Evolutionary conservation across 1,140 invertebrate species (phyloP).

Genomic region (Nasonia giraulti): DNA sequence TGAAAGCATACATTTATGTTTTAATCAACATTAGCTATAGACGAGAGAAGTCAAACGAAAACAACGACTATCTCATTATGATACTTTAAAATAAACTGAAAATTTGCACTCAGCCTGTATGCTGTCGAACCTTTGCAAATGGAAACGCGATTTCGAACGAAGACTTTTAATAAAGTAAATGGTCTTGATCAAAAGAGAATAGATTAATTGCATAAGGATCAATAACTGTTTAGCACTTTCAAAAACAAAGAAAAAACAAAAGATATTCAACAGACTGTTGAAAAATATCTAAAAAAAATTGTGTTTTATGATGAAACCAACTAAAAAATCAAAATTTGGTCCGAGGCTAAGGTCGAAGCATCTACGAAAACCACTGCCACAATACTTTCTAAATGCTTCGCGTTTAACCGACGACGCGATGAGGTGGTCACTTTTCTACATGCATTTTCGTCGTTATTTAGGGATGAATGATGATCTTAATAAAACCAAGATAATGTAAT

Average conservation of each 20-base stretch:
- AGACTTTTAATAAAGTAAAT: background rate
- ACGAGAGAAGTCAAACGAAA: background rate
- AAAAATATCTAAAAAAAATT: constrained; percentile 8
- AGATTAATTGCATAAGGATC: background rate
- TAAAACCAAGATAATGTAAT: constrained; percentile 52
- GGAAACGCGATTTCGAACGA: background rate
- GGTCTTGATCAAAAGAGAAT: constrained; percentile 12
- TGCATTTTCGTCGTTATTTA: constrained; percentile 67
- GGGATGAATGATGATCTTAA: constrained; percentile 42
- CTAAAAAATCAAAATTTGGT: constrained; percentile 68
- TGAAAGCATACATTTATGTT: background rate
- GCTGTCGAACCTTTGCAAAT: background rate
- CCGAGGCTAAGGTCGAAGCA: constrained; percentile 69
- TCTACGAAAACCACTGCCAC: constrained; percentile 72
- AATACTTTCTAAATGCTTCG: constrained; percentile 72
- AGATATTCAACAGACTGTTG: background rate
- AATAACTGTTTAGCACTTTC: background rate
- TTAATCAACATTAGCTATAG: background rate
- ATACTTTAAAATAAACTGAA: constrained; percentile 24
- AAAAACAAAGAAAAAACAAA: background rate
- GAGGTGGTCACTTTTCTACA: constrained; percentile 73
- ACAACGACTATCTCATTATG: background rate
- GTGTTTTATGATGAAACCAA: constrained; percentile 27
- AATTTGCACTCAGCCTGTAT: constrained; percentile 7
- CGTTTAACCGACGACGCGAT: constrained; percentile 70